A percentile compares a stretch with the other conserved stretches of the same genome.
These are phyloP conservation scores for Deilephila porcellus DNA, from an alignment of 2,888 invertebrate genomes.

Conservation along the genomic window DNA sequence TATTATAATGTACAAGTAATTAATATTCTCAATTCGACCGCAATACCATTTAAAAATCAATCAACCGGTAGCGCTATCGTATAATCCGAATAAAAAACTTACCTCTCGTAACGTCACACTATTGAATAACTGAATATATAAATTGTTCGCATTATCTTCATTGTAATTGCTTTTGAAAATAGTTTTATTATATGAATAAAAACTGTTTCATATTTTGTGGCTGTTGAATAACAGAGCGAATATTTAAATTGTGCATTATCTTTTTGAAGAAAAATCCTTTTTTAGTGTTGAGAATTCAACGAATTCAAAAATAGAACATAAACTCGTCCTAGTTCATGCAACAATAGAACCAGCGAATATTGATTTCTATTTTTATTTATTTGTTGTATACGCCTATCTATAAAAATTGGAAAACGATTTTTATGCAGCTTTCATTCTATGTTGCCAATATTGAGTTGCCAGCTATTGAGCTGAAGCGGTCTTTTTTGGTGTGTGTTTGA, in stretches of 20 bases:
- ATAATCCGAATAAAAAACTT: slow-evolving; percentile 33
- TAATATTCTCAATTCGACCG: slow-evolving; percentile 41
- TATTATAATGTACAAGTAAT: slow-evolving; percentile 32
- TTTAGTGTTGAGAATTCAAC: not conserved
- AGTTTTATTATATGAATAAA: slow-evolving; percentile 2
- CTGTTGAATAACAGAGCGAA: not conserved
- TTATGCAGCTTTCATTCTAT: not conserved
- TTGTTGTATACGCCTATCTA: slow-evolving; percentile 39
- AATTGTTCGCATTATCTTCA: slow-evolving; percentile 11
- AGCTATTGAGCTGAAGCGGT: not conserved
- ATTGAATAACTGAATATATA: slow-evolving; percentile 22
- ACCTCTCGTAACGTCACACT: not conserved
- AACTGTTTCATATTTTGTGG: slow-evolving; percentile 4
- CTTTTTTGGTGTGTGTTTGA: not conserved
- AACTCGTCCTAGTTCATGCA: slow-evolving; percentile 41
- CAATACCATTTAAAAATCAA: slow-evolving; percentile 54
- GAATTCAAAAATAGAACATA: slow-evolving; percentile 37
- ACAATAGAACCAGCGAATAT: slow-evolving; percentile 47
- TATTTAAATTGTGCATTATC: not conserved
- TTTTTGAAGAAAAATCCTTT: not conserved
- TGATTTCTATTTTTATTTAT: slow-evolving; percentile 30
- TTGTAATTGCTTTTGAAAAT: slow-evolving; percentile 1
- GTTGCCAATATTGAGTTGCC: no score
- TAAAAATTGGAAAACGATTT: not conserved
- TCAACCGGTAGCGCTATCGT: slow-evolving; percentile 47